Percentiles rank a stretch among this genome's conserved stretches.
Conservation (phyloP, 2,797 vertebrate genomes). For the Coendou prehensilis region DNA sequence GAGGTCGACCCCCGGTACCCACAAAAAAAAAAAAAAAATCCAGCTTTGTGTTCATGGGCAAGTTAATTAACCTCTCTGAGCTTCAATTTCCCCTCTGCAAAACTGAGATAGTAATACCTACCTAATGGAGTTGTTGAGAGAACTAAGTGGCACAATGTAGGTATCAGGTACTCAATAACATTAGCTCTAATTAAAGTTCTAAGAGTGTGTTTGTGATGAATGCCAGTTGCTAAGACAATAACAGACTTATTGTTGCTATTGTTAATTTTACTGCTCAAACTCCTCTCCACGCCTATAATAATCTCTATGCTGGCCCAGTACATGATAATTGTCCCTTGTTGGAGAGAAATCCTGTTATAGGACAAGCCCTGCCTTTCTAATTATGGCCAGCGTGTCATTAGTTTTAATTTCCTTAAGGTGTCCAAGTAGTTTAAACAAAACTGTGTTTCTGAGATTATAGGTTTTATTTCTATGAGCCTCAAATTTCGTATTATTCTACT, state of each 20-base stretch:
- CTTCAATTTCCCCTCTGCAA: constrained; percentile 37
- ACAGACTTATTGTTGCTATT: constrained; percentile 10
- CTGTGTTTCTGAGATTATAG: constrained; percentile 26
- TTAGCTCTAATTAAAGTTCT: not conserved
- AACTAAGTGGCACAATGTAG: not conserved
- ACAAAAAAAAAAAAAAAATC: not conserved
- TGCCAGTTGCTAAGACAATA: constrained; percentile 2
- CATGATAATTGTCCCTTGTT: constrained; percentile 58
- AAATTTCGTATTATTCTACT: constrained; percentile 7
- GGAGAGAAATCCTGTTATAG: not conserved
- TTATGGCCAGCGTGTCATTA: not conserved
- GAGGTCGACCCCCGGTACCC: no score
- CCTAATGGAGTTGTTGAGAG: not conserved
- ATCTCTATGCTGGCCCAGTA: not conserved
- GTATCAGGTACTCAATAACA: not conserved
- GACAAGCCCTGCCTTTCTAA: not conserved
- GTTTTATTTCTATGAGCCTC: constrained; percentile 3
- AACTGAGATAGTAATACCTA: not conserved
- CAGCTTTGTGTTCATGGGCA: constrained; percentile 12
- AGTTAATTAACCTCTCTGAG: constrained; percentile 29
- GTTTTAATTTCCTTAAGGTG: constrained; percentile 10
- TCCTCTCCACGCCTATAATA: constrained; percentile 38
- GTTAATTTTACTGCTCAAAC: constrained; percentile 57
- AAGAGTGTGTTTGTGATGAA: constrained; percentile 18
- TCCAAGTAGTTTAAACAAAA: constrained; percentile 45